These are phyloP conservation scores for Apostichopus leukothele DNA, from an alignment of 53 echinoderm and acorn worm species.

Conservation along the genomic window DNA sequence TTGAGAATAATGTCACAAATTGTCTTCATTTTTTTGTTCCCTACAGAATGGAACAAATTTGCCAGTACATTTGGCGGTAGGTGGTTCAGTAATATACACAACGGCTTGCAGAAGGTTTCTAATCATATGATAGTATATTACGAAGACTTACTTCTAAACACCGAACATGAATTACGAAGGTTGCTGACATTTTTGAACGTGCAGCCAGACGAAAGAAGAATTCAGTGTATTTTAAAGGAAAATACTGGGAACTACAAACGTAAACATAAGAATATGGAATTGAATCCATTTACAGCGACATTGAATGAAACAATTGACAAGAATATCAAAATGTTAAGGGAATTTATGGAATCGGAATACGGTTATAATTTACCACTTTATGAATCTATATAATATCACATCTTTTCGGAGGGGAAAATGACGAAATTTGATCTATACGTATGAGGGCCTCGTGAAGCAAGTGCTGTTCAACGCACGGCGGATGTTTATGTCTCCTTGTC, in stretches of 20 bases:
- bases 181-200: slow-evolving; percentile 17
- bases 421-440: too few relatives aligned
- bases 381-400: not conserved
- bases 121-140: not conserved
- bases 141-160: slow-evolving; percentile 10
- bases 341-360: not conserved
- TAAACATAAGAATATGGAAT: not conserved
- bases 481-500: too few relatives aligned
- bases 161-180: not conserved
- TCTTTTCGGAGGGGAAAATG: too few relatives aligned
- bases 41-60: not conserved
- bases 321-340: not conserved
- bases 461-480: too few relatives aligned
- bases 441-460: too few relatives aligned
- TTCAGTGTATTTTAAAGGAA: not conserved
- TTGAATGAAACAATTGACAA: slow-evolving; percentile 18
- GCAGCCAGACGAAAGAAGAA: not conserved
- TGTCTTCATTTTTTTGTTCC: too few relatives aligned
- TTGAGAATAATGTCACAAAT: too few relatives aligned
- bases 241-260: slow-evolving; percentile 16
- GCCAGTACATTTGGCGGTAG: not conserved
- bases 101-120: not conserved
- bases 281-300: not conserved
- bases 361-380: slow-evolving; percentile 15
- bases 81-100: not conserved